phyloP scores from a whole-genome alignment of 2,797 vertebrate genomes.

The Lutjanus argentimaculatus region DNA sequence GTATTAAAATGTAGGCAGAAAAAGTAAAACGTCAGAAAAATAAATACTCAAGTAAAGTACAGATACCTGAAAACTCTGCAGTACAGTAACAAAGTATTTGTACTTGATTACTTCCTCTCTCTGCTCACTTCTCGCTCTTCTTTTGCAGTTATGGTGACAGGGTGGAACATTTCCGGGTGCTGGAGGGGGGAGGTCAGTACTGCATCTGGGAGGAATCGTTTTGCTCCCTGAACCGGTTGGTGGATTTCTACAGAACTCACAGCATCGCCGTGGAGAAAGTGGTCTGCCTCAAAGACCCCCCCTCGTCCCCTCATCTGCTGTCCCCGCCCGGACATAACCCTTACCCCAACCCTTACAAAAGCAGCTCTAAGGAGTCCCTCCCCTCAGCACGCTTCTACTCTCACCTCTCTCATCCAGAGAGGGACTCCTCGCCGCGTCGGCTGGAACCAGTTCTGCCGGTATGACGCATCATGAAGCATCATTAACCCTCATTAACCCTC shows the following conservation, averaged over 20 bases:
- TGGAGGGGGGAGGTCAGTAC: conserved; percentile 90
- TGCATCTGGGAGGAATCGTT: conserved; percentile 94
- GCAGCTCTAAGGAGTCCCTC: conserved; percentile 68
- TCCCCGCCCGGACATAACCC: conserved; percentile 63
- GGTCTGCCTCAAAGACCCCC: conserved; percentile 79
- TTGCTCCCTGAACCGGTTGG: conserved; percentile 91
- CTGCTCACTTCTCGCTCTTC: background rate
- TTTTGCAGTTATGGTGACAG: conserved; percentile 85
- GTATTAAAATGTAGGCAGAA: no score
- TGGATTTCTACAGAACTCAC: conserved; percentile 91
- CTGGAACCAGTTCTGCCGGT: conserved; percentile 63
- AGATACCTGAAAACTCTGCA: no score
- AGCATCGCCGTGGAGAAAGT: conserved; percentile 87
- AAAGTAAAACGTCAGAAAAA: no score
- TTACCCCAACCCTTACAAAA: conserved; percentile 78
- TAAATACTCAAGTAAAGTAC: no score
- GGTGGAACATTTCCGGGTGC: conserved; percentile 93
- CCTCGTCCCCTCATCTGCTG: conserved; percentile 42
- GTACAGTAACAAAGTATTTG: no score
- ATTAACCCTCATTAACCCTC: background rate
- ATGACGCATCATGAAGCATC: background rate
- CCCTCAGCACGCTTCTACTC: conserved; percentile 34
- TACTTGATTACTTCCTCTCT: no score
- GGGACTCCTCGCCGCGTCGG: conserved; percentile 32
- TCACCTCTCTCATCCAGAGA: conserved; percentile 47